Evolutionary conservation across 1,140 invertebrate genomes (phyloP), one percentile per base, ranked within the genome.

Genomic region (Drosophila nikananu): DNA sequence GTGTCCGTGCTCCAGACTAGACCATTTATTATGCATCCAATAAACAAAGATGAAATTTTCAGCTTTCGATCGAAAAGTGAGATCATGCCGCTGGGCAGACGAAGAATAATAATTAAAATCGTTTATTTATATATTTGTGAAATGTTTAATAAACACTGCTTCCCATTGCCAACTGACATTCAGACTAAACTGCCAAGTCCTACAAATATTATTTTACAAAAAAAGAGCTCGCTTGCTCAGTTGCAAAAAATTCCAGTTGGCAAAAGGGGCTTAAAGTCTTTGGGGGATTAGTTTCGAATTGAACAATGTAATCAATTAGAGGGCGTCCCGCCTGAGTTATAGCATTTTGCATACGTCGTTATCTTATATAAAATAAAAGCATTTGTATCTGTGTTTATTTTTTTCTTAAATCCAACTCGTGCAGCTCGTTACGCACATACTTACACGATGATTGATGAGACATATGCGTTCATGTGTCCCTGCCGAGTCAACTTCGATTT

Each of bases 91-190:
- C 62, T 64, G 72, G 27, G n/a, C 54, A 60, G 64, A 32, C 35
- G 54, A 84, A 81, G 75, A 89, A 89, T 79, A 89, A 89, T 89
- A 89, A 89, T 89, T 86, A 89, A 89, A 86, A 86, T 86, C 76
- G 84, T 77, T 89, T 89, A 82, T 70, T 71, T 78, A 79, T 83
- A 83, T 83, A 67, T 74, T 78, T 77, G 67, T 86, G 78, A 90
- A 80, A 89, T 87, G 84, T 87, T 87, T 87, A 89, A 72, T 90
- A 89, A 90, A 90, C 84, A 89, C 78, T 73, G 81, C 65, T 76
- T 64, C 77, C 65, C 77, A 89, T 51, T 78, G 79, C 66, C 75
- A 60, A 74, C 59, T 41, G 58, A 32, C 32, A 49, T 44, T 66
- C 37, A 5, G 13, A 41, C 63, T 37, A 25, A 39, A 21, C 46